Evolutionary conservation across 2,113 vertebrate species (phyloP), one percentile per base, ranked within the genome.

Genomic region (Paradoxurus hermaphroditus): DNA sequence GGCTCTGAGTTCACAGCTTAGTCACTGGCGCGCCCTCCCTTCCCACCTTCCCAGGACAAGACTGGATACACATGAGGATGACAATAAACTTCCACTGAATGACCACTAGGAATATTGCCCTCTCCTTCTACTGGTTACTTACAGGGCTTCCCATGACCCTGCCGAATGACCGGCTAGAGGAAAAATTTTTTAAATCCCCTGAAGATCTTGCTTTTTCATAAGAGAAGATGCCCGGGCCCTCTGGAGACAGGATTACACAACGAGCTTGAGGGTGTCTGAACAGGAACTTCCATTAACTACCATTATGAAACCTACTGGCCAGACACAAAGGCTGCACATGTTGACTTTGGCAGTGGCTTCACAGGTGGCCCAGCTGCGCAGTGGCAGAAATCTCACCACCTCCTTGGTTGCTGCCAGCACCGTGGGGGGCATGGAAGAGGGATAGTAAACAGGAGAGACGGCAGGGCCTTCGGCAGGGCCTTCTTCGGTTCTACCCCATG

Each of bases 281-380:
- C 70, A 90, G 85, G 91, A 96, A 95, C 84, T 73, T 44, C 91
- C 70, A 73, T 46, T 77, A 68, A 85, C 78, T 4, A 12, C 86
- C 81, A 34, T 53, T 44, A 41, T 39, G 56, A 96, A 95, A 72
- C 36, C 68, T 34, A 53, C 36, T 44, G 95, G 92, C 83, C 83
- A 95, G 92, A 87, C 44, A 72, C 90, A 90, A 81, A 88, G 82
- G 41, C 87, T 72, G 65, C 46, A 46, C 23, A 15, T 75, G 73
- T 75, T 95, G 95, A 93, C 89, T 93, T 51, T 86, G 93, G 88
- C 85, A 70, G 70, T 34, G 5, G n/a, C 75, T 92, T 83, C 65
- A 29, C 46, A 63, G 93, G 72, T 91, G 92, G 83, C 72, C 67
- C 46, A 13, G 75, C 41, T 82, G 59, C 5, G 11, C 46, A 7